Evolutionary conservation across 2,888 invertebrate species (phyloP), one percentile per base, ranked within the genome.

Genomic region (Cryptocephalus moraei): DNA sequence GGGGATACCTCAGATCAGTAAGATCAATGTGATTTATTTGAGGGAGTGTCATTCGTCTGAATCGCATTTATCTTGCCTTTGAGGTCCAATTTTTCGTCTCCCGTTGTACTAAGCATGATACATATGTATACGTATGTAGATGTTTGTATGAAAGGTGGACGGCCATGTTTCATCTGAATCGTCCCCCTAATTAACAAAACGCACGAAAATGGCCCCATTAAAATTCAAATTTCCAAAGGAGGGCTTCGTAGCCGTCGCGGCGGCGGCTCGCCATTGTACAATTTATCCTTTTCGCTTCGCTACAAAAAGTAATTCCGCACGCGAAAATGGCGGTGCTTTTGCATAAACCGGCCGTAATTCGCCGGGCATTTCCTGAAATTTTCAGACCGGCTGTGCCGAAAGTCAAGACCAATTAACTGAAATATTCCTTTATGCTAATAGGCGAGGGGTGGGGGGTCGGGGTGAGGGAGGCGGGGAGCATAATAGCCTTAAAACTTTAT

Each of bases 351-450:
- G 58, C 62, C 55, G 62, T 64, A 63, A 64, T 62, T 63, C 62
- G 22, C 59, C 46, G 54, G 54, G 61, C 61, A 61, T 62, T 63
- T 62, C 61, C 63, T 62, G 64, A 61, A 58, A 62, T 60, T 57
- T 61, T 56, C 62, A 54, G 51, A 48, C 58, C 58, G 54, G 56
- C 50, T 54, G 59, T 55, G 60, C 58, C 54, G 60, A 59, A 61
- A 61, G 60, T 61, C 62, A 62, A 62, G 63, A 61, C 65, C 68
- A 69, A 69, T 69, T 69, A 68, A 67, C 67, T 66, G 65, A 66
- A 66, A 67, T 68, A 67, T 68, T 68, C 69, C 66, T 68, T 69
- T 70, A 70, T 70, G 69, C 68, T 70, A 70, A 70, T 69, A 66
- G 62, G 64, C 60, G 62, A 22, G 22, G 22, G 22, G 22, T 22